These are phyloP conservation scores for Sula dactylatra DNA, from an alignment of 2,113 vertebrate genomes.

Conservation along the genomic window DNA sequence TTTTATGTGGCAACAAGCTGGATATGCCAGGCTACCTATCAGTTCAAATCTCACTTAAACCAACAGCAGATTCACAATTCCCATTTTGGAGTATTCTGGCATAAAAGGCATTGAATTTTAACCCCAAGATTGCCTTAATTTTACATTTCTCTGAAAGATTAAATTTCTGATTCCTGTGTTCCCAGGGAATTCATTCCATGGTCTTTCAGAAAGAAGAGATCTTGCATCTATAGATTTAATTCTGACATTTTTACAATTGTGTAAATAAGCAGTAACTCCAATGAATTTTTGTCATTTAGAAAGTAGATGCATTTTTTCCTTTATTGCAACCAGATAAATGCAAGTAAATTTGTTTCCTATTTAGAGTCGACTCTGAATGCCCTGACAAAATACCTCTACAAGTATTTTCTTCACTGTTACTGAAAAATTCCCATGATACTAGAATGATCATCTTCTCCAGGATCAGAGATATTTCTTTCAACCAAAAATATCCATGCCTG, in stretches of 20 bases:
- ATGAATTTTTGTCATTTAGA: background rate
- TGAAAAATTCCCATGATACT: background rate
- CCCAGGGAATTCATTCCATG: background rate
- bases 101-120: background rate
- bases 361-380: background rate
- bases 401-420: background rate
- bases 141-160: background rate
- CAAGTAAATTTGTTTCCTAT: background rate
- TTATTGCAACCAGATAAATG: background rate
- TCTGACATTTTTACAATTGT: background rate
- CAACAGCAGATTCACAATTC: background rate
- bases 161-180: background rate
- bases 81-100: background rate
- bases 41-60: background rate
- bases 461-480: slow-evolving; percentile 41
- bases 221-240: background rate
- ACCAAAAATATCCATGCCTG: slow-evolving; percentile 40
- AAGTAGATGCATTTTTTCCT: background rate
- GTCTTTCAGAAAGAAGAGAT: background rate
- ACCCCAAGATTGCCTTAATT: background rate
- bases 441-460: background rate
- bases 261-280: background rate
- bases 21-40: background rate
- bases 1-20: background rate
- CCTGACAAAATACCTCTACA: background rate